Base-by-base conservation (phyloP, 2,888 invertebrate genomes). In the Folsomia manolachei region DNA sequence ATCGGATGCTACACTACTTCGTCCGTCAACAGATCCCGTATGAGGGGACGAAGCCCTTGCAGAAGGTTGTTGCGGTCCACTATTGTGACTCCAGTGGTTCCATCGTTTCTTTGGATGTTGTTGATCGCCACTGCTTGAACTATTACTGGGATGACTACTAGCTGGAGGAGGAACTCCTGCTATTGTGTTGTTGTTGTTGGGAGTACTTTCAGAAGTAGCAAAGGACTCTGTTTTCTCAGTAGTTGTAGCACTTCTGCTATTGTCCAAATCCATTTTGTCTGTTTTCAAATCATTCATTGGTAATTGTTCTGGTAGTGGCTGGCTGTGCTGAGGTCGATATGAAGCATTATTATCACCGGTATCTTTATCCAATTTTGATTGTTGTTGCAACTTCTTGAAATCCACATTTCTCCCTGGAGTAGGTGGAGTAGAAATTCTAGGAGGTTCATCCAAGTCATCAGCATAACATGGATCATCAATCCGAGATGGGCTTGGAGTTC, bases 401-500 rank as follows among this genome's bases (percentile, higher is more conserved):
- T 56, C 56, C 56, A 56, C n/a, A 4, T 19, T 19, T 19, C 7
- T 21, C 7, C 56, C 56, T 14, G 56, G 56, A 14, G 24, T 23
- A 11, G 77, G 77, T n/a, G n/a, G n/a, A 7, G 77, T 77, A 1
- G 75, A 75, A 61, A 78, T 75, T 69, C 78, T 21, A 23, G 76
- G 71, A 4, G 74, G 72, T 51, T 77, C 77, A 66, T 74, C 74
- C 9, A 73, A 75, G 65, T 75, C 69, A 53, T 76, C 75, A 63
- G 77, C 78, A 19, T 52, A 61, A 7, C 70, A 53, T 19, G 74
- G 72, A 19, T 27, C 27, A 23, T 75, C 77, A 21, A 71, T 75
- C 63, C 80, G 71, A 1, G 79, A 79, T 11, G 81, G 81, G 70
- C 78, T 78, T 24, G 81, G 81, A 9, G 81, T 81, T 24, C 79